Percentiles rank a stretch among this genome's conserved stretches.
phyloP scores from a whole-genome alignment of 2,888 invertebrate species.

The Cantharis rustica region DNA sequence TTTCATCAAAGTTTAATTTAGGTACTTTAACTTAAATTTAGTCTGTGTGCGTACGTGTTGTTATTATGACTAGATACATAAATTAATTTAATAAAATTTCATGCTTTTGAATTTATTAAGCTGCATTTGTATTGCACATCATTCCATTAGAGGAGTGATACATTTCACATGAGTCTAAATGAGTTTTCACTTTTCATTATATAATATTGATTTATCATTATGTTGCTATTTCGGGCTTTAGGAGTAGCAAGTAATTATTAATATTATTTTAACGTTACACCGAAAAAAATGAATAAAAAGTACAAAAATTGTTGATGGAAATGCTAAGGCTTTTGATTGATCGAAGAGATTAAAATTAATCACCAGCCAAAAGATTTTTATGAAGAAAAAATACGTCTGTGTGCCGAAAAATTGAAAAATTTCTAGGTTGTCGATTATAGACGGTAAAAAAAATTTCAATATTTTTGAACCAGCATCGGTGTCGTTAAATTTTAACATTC shows the following conservation, averaged over 20 bases:
- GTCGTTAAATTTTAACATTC: not conserved
- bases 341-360: not conserved
- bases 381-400: not conserved
- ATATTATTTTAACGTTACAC: not conserved
- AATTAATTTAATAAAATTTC: not conserved
- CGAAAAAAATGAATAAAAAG: not conserved
- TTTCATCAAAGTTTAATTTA: too few relatives aligned
- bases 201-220: not conserved
- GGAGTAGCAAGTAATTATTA: not conserved
- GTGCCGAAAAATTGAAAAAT: too few relatives aligned
- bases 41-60: too few relatives aligned
- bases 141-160: not conserved
- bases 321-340: not conserved
- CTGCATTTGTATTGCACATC: not conserved
- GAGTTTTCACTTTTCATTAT: not conserved
- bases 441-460: not conserved
- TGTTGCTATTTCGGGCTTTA: not conserved
- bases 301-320: not conserved
- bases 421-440: not conserved
- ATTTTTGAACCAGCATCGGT: not conserved
- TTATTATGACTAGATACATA: too few relatives aligned
- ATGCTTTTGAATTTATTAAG: not conserved
- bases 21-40: too few relatives aligned
- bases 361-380: not conserved
- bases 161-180: not conserved